phyloP scores from a whole-genome alignment of 2,113 vertebrate genomes.

The Nannobrachium achirus region DNA sequence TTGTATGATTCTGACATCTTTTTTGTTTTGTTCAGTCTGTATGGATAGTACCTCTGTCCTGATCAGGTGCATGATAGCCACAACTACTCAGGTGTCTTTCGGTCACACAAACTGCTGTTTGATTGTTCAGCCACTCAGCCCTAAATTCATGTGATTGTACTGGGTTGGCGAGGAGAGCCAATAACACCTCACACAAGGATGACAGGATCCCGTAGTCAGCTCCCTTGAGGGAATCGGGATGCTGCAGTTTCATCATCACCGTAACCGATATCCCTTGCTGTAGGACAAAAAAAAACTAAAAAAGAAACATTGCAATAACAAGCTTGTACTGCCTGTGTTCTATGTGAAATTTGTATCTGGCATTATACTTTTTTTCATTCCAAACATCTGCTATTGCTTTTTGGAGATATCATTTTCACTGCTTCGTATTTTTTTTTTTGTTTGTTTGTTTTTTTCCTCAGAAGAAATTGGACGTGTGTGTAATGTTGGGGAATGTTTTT shows the following conservation, averaged over 20 bases:
- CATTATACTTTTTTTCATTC: slow-evolving; percentile 14
- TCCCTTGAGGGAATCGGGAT: slow-evolving; percentile 14
- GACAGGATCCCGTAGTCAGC: slow-evolving; percentile 42
- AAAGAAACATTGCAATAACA: slow-evolving; percentile 55
- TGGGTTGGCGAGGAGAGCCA: slow-evolving; percentile 45
- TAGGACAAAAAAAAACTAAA: not conserved
- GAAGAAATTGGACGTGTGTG: slow-evolving; percentile 25
- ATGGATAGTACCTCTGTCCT: slow-evolving; percentile 68
- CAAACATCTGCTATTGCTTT: slow-evolving; percentile 22
- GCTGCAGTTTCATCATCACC: slow-evolving; percentile 15
- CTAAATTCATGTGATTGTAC: slow-evolving; percentile 69
- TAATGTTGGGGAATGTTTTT: not conserved
- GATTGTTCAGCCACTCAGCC: slow-evolving; percentile 69
- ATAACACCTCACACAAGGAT: slow-evolving; percentile 36
- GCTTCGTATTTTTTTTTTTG: slow-evolving; percentile 20
- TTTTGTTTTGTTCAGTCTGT: slow-evolving; percentile 58
- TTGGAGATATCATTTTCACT: slow-evolving; percentile 3
- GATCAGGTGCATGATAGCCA: slow-evolving; percentile 70
- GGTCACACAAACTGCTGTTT: slow-evolving; percentile 63
- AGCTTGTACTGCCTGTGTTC: slow-evolving; percentile 34
- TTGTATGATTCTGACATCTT: slow-evolving; percentile 31
- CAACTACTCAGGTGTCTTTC: slow-evolving; percentile 74
- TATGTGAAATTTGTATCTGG: slow-evolving; percentile 1
- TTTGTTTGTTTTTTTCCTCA: slow-evolving; percentile 27
- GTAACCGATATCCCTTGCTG: slow-evolving; percentile 18